Evolutionary conservation across 2,888 invertebrate genomes (phyloP).

Genomic region (Parnassius smintheus): DNA sequence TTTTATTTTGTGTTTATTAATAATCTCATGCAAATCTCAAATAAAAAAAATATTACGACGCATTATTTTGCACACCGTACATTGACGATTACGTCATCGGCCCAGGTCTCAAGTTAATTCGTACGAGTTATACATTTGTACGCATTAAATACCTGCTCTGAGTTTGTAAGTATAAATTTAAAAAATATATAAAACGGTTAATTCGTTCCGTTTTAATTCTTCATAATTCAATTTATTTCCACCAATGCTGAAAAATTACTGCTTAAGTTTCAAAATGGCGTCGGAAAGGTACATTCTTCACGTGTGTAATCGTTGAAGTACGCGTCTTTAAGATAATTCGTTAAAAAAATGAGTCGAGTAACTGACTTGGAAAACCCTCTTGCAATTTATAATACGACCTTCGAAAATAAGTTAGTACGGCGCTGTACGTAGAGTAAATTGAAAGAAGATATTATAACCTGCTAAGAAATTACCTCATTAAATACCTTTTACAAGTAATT

Average conservation of each 20-base stretch:
- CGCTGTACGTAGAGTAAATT: not conserved
- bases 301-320: conserved; percentile 49
- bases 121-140: too few relatives aligned
- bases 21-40: too few relatives aligned
- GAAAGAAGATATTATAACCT: conserved; percentile 1
- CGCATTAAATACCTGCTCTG: too few relatives aligned
- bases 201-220: too few relatives aligned
- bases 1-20: too few relatives aligned
- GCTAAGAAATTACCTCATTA: not conserved
- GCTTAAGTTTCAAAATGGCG: conserved; percentile 34
- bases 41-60: too few relatives aligned
- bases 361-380: conserved; percentile 50
- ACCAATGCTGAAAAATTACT: conserved; percentile 10
- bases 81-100: too few relatives aligned
- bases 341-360: conserved; percentile 50
- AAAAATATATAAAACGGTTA: too few relatives aligned
- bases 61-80: too few relatives aligned
- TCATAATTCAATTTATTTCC: not conserved
- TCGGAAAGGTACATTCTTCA: conserved; percentile 41
- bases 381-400: conserved; percentile 36
- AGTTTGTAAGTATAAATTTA: too few relatives aligned
- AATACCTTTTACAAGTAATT: not conserved
- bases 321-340: conserved; percentile 47
- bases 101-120: too few relatives aligned
- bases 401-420: conserved; percentile 26